Base-by-base conservation (phyloP, 2,113 vertebrate genomes). In the Ammospiza nelsoni region DNA sequence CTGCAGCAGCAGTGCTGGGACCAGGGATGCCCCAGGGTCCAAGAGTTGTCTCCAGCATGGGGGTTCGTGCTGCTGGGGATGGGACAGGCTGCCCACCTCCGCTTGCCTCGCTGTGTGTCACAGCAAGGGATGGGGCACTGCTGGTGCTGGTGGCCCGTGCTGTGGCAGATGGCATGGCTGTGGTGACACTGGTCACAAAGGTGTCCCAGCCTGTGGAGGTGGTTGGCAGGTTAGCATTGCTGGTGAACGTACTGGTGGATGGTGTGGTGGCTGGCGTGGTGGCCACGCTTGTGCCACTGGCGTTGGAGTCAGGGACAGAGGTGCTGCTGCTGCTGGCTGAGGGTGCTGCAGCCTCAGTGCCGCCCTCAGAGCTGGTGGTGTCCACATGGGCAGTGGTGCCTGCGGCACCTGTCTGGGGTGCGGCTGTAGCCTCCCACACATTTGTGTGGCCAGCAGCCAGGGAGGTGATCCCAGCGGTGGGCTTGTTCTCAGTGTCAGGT, bases 91-190 rank as follows among this genome's bases (percentile, higher is more conserved):
- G 67, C 27, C 18, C 8, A 2, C 11, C 44, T 87, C 27, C 0
- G 0, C 16, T 46, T 44, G n/a, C n/a, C 41, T 80, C 2, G 0
- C 49, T 2, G 0, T 14, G 54, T 1, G 3, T 88, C 15, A 71
- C 28, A 57, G 39, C 1, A 0, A 8, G 9, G 35, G 57, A 44
- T 20, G 17, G 35, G 44, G n/a, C 19, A 9, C 24, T 63, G 52
- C 25, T 74, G 81, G 33, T 48, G 49, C 41, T 84, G 66, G 29
- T 48, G 61, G 62, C 48, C 35, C 3, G 4, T 4, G 6, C 33
- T 1, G 5, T 18, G 62, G 71, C 44, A 58, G 72, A 15, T 0
- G 22, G 19, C 23, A 15, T 0, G 1, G 52, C 65, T 55, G 71
- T 4, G 13, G 81, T 44, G 69, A 29, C 17, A 4, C 2, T 2